Evolutionary conservation across 2,797 vertebrate species (phyloP), one percentile per base, ranked within the genome.

Genomic region (Darevskia mixta): DNA sequence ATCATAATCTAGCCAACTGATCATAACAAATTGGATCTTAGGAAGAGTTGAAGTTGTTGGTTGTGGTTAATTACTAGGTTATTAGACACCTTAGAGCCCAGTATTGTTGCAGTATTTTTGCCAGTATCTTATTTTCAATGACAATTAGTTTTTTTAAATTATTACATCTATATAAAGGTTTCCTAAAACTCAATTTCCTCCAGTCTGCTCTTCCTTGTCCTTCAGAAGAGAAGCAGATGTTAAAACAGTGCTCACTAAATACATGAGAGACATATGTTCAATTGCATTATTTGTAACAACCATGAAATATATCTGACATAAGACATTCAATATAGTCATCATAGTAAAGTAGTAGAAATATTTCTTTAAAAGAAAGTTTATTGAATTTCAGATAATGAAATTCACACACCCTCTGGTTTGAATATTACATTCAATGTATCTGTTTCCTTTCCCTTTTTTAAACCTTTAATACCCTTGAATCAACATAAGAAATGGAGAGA

Each of bases 341-440:
- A 79, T 25, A 23, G 83, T 0, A 32, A 41, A 84, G 87, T 82
- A 72, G 32, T 87, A 45, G 85, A 93, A 93, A 93, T 77, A 92
- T 89, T 85, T 90, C 73, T 94, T 91, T 73, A 86, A 96, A 78
- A 93, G 91, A 87, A 9, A 87, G 89, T 92, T 93, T 92, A 89
- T 92, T 83, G 86, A 89, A 90, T 82, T 91, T n/a, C 66, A 85
- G 93, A 91, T 90, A 92, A 93, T 75, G 92, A 87, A 93, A 95
- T 79, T 61, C 9, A 7, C 58, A 17, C 29, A 89, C 75, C 93
- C 80, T 93, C 75, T 75, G 83, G 69, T 79, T 64, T 92, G 72
- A 92, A 71, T 1, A 8, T 67, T 79, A 86, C 55, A 87, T 61
- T 79, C 1, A 87, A 84, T 84, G 90, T 83, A 86, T 27, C 0